phyloP scores from a whole-genome alignment of 2,113 vertebrate species.

The Grantiella picta region DNA sequence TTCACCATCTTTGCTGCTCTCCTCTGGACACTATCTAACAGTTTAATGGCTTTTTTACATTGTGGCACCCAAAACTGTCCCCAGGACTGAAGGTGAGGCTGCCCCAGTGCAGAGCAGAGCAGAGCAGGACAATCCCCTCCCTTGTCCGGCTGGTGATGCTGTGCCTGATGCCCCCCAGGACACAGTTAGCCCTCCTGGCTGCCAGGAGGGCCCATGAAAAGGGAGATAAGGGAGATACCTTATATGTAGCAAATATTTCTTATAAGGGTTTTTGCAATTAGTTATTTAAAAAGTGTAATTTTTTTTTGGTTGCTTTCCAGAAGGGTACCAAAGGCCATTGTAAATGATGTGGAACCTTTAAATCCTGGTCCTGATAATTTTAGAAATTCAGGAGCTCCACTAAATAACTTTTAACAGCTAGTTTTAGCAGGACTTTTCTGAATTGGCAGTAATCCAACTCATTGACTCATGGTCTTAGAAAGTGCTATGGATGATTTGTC shows the following conservation, averaged over 20 bases:
- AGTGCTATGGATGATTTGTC: slow-evolving; percentile 17
- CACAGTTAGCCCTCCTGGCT: fast-evolving
- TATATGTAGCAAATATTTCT: neutral
- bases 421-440: neutral
- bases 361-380: neutral
- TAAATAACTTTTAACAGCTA: neutral
- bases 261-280: neutral
- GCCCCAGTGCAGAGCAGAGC: neutral
- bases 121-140: neutral
- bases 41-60: fast-evolving
- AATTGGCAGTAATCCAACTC: neutral
- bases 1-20: neutral
- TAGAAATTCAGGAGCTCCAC: neutral
- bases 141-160: fast-evolving
- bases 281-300: neutral
- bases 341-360: neutral
- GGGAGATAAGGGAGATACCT: neutral
- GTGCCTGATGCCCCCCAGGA: neutral
- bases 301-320: neutral
- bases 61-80: neutral
- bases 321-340: neutral
- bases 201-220: neutral
- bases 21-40: neutral
- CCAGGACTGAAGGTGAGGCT: neutral
- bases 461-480: neutral